Percentiles rank a stretch among this genome's conserved stretches.
Conservation (phyloP, 2,113 vertebrate species). For the Rattus norvegicus region GRCr8 NC_086038.1:36841001-36841500, state of each 20-base stretch:
- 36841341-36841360: background rate
- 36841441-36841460: background rate
- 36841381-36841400: background rate
- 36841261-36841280: too few relatives aligned
- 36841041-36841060: background rate
- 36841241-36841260: background rate
- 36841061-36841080: background rate
- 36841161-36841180: too few relatives aligned
- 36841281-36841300: background rate
- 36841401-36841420: slow-evolving; percentile 10
- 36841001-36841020: background rate
- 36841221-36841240: background rate
- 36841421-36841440: slow-evolving; percentile 19
- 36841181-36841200: too few relatives aligned
- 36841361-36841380: background rate
- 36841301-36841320: background rate
- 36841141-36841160: background rate
- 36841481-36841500: background rate
- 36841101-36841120: background rate
- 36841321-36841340: background rate
- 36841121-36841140: background rate
- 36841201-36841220: background rate
- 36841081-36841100: background rate
- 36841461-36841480: background rate
- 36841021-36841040: background rate